Evolutionary conservation across 2,797 vertebrate species (phyloP).

Genomic region (Squalus acanthias): DNA sequence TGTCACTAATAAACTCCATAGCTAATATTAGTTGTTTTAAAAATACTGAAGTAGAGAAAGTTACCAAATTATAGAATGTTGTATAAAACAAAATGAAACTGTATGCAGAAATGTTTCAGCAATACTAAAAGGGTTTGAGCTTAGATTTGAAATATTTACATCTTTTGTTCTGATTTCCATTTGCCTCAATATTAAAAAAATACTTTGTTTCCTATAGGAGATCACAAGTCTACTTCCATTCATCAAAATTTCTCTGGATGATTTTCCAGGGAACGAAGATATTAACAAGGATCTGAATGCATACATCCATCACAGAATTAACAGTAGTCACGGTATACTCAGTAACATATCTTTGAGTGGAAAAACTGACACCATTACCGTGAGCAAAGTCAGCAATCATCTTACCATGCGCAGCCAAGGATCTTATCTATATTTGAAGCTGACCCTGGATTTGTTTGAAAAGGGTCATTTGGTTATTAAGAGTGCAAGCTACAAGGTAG

Average conservation of each 20-base stretch:
- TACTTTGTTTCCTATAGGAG: slow-evolving; percentile 60
- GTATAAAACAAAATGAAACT: neutral
- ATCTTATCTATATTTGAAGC: slow-evolving; percentile 92
- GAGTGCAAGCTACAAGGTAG: slow-evolving; percentile 95
- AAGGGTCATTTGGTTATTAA: slow-evolving; percentile 92
- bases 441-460: slow-evolving; percentile 93
- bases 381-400: slow-evolving; percentile 87
- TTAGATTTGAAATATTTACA: neutral
- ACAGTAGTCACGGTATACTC: slow-evolving; percentile 79
- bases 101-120: neutral
- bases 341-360: slow-evolving; percentile 94
- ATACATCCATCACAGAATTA: slow-evolving; percentile 87
- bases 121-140: neutral
- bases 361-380: slow-evolving; percentile 75
- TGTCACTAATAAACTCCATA: neutral
- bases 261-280: slow-evolving; percentile 78
- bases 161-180: neutral
- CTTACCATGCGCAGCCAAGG: slow-evolving; percentile 87
- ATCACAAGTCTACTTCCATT: slow-evolving; percentile 77
- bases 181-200: neutral
- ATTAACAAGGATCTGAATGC: slow-evolving; percentile 79
- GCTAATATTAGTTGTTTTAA: neutral
- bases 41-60: neutral
- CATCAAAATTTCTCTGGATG: slow-evolving; percentile 77
- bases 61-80: neutral